Conservation (phyloP, 2,797 vertebrate species). For the Schizopygopsis pylzovi region DNA sequence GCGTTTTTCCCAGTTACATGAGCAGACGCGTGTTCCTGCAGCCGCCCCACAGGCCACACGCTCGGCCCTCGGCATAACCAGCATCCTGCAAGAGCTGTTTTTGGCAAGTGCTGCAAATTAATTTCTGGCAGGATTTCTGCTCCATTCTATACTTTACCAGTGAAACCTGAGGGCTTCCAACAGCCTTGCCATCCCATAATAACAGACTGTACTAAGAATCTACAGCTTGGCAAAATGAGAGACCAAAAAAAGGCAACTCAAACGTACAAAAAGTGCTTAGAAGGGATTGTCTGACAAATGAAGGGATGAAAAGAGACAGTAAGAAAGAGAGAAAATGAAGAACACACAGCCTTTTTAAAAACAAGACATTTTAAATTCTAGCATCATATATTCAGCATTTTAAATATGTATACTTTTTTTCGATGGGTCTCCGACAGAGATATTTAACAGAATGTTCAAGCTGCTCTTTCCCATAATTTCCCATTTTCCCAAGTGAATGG, state of each 20-base stretch:
- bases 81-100: constrained; percentile 68
- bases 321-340: constrained; percentile 19
- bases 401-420: neutral
- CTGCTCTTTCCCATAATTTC: neutral
- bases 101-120: constrained; percentile 71
- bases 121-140: constrained; percentile 68
- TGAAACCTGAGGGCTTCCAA: constrained; percentile 63
- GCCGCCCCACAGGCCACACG: too few species aligned
- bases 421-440: neutral
- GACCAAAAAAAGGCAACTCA: constrained; percentile 59
- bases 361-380: neutral
- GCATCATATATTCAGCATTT: neutral
- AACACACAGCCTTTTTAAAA: constrained; percentile 28
- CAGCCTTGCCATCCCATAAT: constrained; percentile 48
- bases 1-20: neutral
- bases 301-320: constrained; percentile 1
- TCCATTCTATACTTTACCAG: constrained; percentile 62
- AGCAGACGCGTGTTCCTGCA: too few species aligned
- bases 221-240: constrained; percentile 56
- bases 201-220: constrained; percentile 58
- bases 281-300: constrained; percentile 17
- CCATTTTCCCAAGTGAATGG: neutral
- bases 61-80: too few species aligned
- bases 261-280: constrained; percentile 45
- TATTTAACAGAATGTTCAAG: constrained; percentile 6